Evolutionary conservation across 2,113 vertebrate genomes (phyloP).

Genomic region (Pionites leucogaster): DNA sequence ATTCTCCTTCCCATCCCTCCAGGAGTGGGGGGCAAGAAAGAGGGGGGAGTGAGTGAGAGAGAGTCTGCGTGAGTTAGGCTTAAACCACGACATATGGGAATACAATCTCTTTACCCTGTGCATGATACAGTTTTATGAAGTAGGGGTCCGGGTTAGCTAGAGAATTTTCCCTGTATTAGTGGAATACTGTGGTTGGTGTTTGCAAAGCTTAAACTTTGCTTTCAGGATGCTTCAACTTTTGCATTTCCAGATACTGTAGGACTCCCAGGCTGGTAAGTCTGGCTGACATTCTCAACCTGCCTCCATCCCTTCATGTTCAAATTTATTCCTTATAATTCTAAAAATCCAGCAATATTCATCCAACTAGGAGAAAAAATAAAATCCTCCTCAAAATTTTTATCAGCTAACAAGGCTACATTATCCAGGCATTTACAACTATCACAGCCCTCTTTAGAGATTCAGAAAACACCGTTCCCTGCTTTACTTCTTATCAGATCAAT

Average conservation of each 20-base stretch:
- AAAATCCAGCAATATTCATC: not conserved
- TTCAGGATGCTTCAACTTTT: not conserved
- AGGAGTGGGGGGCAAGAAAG: too few species aligned
- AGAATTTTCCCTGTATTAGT: not conserved
- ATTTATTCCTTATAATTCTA: not conserved
- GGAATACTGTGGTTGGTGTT: not conserved
- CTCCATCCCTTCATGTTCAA: not conserved
- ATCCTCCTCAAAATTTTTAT: not conserved
- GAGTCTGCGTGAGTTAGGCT: too few species aligned
- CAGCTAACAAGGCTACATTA: not conserved
- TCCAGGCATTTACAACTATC: not conserved
- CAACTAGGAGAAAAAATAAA: not conserved
- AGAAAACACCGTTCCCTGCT: not conserved
- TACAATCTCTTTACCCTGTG: not conserved
- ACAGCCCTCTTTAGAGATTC: not conserved
- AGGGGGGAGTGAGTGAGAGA: too few species aligned
- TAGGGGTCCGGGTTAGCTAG: not conserved
- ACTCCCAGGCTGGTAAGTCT: not conserved
- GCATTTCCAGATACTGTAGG: not conserved
- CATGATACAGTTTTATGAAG: not conserved
- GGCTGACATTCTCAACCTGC: not conserved
- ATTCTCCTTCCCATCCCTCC: too few species aligned
- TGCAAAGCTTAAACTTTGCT: not conserved
- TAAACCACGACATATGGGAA: too few species aligned
- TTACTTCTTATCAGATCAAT: not conserved